These are phyloP conservation scores for Philopotamus ludificatus DNA, from an alignment of 1,140 invertebrate genomes.

Conservation along the genomic window DNA sequence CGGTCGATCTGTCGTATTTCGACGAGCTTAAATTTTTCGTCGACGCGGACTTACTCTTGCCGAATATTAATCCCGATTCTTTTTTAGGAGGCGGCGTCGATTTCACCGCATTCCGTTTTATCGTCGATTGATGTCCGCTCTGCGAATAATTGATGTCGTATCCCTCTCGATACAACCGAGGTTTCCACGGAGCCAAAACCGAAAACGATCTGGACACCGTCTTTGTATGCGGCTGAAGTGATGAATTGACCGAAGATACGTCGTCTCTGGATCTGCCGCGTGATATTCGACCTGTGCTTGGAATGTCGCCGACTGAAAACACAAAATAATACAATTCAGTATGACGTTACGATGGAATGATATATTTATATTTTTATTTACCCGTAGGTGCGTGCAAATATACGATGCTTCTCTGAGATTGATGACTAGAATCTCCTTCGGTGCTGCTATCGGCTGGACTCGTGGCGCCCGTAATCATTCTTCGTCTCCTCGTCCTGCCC, in stretches of 20 bases:
- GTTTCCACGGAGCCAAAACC: slow-evolving; percentile 79
- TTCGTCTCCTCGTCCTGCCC: slow-evolving; percentile 43
- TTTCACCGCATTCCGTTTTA: slow-evolving; percentile 49
- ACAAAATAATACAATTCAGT: neutral
- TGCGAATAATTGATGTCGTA: slow-evolving; percentile 80
- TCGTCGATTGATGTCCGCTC: slow-evolving; percentile 57
- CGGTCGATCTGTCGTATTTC: slow-evolving; percentile 52
- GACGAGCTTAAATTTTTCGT: slow-evolving; percentile 45
- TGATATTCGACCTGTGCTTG: slow-evolving; percentile 61
- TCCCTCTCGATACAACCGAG: slow-evolving; percentile 67
- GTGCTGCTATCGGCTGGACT: slow-evolving; percentile 64
- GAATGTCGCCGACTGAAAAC: slow-evolving; percentile 69
- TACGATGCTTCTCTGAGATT: slow-evolving; percentile 75
- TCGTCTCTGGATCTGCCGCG: slow-evolving; percentile 69
- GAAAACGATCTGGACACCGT: slow-evolving; percentile 81
- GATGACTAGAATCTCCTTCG: slow-evolving; percentile 75
- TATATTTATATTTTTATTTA: slow-evolving; percentile 42
- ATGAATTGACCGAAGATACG: slow-evolving; percentile 60
- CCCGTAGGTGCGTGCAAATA: slow-evolving; percentile 78
- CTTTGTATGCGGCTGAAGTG: slow-evolving; percentile 64
- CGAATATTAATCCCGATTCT: slow-evolving; percentile 44
- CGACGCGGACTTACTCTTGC: slow-evolving; percentile 47
- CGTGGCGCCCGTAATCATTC: slow-evolving; percentile 45
- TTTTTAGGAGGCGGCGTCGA: slow-evolving; percentile 49
- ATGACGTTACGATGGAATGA: neutral